Conservation (phyloP, 2,888 invertebrate genomes). For the Augiades crinisus region DNA sequence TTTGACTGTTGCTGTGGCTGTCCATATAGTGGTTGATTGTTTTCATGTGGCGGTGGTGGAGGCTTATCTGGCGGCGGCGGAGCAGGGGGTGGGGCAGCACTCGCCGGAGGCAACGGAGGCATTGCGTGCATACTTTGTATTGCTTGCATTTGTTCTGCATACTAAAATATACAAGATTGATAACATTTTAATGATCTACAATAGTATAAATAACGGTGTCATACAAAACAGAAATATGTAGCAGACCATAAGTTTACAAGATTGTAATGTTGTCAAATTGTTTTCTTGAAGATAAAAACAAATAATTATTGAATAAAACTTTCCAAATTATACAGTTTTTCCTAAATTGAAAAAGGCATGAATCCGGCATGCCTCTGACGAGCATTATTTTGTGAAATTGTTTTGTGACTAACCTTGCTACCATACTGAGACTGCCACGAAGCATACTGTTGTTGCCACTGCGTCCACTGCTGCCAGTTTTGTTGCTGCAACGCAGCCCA, state of each 20-base stretch:
- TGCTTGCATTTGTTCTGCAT: slow-evolving; percentile 66
- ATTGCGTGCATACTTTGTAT: slow-evolving; percentile 50
- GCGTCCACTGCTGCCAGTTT: slow-evolving; percentile 88
- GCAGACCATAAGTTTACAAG: no score
- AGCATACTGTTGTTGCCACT: slow-evolving; percentile 89
- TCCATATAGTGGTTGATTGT: slow-evolving; percentile 63
- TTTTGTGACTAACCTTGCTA: slow-evolving; percentile 80
- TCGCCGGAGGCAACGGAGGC: slow-evolving; percentile 47
- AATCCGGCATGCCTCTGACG: no score
- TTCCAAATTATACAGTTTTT: no score
- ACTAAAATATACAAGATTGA: slow-evolving; percentile 47
- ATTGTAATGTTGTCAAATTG: no score
- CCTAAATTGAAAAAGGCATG: no score
- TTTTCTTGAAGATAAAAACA: no score
- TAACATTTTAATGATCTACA: no score
- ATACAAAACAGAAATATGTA: no score
- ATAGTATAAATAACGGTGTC: no score
- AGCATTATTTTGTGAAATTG: background rate
- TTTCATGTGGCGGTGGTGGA: slow-evolving; percentile 67
- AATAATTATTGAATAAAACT: no score
- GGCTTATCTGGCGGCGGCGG: slow-evolving; percentile 52
- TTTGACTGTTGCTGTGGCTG: slow-evolving; percentile 40
- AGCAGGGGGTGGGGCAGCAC: slow-evolving; percentile 41
- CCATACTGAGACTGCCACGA: slow-evolving; percentile 90
- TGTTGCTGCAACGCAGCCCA: slow-evolving; percentile 87